A percentile compares a stretch with the other conserved stretches of the same genome.
Evolutionary conservation across 2,797 vertebrate species (phyloP).

Genomic region (Microctenopoma steveboyesi): DNA sequence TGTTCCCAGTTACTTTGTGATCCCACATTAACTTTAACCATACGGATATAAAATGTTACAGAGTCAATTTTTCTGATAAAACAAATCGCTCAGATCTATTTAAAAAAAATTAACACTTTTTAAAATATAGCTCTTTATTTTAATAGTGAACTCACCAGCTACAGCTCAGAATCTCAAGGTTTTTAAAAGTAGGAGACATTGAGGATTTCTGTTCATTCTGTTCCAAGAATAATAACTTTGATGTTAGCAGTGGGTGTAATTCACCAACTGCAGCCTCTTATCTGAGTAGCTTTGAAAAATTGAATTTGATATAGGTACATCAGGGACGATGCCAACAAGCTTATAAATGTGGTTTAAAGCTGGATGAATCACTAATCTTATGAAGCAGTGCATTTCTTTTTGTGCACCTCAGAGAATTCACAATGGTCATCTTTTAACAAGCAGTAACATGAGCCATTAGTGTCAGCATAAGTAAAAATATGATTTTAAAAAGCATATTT

Average conservation of each 20-base stretch:
- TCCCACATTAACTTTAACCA: not conserved
- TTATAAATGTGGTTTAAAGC: not conserved
- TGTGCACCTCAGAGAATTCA: not conserved
- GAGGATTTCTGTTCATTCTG: not conserved
- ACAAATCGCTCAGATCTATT: not conserved
- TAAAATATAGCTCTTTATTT: not conserved
- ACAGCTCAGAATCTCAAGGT: not conserved
- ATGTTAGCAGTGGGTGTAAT: not conserved
- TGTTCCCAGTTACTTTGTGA: not conserved
- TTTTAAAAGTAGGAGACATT: not conserved
- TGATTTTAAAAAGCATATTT: not conserved
- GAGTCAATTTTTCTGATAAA: not conserved
- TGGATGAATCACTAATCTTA: not conserved
- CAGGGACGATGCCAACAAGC: not conserved
- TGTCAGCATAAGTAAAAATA: not conserved
- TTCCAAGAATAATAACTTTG: not conserved
- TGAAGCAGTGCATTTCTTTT: not conserved
- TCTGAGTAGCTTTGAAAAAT: not conserved
- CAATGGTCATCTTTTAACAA: not conserved
- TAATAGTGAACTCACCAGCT: not conserved
- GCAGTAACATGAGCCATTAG: not conserved
- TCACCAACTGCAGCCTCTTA: not conserved
- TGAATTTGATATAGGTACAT: too few species aligned
- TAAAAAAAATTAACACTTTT: not conserved
- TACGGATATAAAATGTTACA: not conserved